Base-by-base conservation (phyloP, 1,140 invertebrate genomes). In the Lucilia cuprina region DNA sequence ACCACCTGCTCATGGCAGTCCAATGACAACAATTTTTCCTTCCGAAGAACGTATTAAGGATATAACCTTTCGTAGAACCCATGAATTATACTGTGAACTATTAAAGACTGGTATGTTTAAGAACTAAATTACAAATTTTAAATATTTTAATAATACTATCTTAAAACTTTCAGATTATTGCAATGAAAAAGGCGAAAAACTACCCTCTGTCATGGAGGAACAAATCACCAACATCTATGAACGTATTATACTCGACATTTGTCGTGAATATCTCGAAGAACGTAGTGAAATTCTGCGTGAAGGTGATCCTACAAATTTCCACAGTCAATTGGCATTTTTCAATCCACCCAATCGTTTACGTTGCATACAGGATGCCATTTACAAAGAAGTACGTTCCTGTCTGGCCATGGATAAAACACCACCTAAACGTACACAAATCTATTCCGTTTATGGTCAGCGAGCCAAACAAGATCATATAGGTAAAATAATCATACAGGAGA, bases 181-280 rank as follows among this genome's bases (percentile, higher is more conserved):
- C n/a, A 84, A 60, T 21, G 74, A 84, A 74, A 41, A 70, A 14
- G 84, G 85, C 12, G 82, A 85, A 78, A 86, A 85, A 82, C 17
- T 84, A 47, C 85, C 84, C 5, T 85, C 85, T 10, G 84, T 86
- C 13, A 82, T 86, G 77, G 84, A 86, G 14, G 87, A 87, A 82
- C 83, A 86, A 85, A 87, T 87, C 30, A 87, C 87, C 55, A 87
- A 87, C 60, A 87, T 87, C 49, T 87, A 86, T 70, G 87, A 87
- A 83, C 85, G 87, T 2, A 86, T 87, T 47, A 86, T 87, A 82
- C 47, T 87, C 5, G 86, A 87, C 75, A 87, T 87, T 13, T 87
- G 87, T 25, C 84, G 84, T 82, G 86, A 87, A 86, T 86, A 86
- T 84, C 65, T 87, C 21, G 84, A 84, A 21, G 85, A 86, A 74